phyloP scores from a whole-genome alignment of 2,888 invertebrate species.

The Philhelius pedissequus region DNA sequence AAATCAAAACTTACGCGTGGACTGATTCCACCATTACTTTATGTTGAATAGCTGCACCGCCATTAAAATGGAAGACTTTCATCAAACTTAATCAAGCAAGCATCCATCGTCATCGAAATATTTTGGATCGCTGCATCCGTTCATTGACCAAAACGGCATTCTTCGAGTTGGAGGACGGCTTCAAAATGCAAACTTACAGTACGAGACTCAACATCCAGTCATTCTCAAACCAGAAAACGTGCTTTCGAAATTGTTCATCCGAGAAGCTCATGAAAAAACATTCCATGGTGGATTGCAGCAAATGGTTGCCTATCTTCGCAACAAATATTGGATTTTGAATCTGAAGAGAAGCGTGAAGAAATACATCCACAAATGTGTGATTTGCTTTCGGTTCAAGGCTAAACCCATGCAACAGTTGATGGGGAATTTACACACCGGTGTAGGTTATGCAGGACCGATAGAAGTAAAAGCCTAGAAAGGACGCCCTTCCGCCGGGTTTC shows the following conservation, averaged over 20 bases:
- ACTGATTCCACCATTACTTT: too few relatives aligned
- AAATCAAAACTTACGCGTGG: too few relatives aligned
- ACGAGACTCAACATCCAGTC: neutral
- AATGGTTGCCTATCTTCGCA: too few relatives aligned
- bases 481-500: too few relatives aligned
- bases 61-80: neutral
- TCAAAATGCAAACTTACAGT: neutral
- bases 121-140: conserved; percentile 15
- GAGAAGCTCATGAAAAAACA: neutral
- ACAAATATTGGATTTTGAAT: too few relatives aligned
- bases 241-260: neutral
- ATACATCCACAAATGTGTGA: too few relatives aligned
- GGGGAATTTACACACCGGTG: too few relatives aligned
- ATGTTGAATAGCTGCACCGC: too few relatives aligned
- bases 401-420: neutral
- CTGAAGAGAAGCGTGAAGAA: too few relatives aligned
- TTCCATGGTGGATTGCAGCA: neutral
- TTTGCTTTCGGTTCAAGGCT: neutral
- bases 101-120: neutral
- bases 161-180: neutral
- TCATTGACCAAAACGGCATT: too few relatives aligned
- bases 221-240: neutral
- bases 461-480: too few relatives aligned
- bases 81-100: neutral
- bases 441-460: too few relatives aligned